Percentiles rank a stretch among this genome's conserved stretches.
Conservation (phyloP, 2,113 vertebrate species). For the Montifringilla adamsi region DNA sequence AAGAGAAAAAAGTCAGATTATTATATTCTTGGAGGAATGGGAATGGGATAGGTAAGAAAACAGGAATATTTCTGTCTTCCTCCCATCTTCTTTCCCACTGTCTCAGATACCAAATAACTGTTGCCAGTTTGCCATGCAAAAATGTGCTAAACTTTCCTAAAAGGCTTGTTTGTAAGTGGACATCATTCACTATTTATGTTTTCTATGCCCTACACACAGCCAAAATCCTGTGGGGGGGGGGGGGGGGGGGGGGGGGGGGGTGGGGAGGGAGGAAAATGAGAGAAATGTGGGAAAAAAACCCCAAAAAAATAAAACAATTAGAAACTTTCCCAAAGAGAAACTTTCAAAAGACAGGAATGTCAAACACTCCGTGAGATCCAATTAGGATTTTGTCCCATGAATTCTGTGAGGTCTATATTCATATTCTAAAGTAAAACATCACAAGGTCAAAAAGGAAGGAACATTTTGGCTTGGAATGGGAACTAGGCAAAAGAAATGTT, state of each 20-base stretch:
- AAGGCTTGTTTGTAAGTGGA: neutral
- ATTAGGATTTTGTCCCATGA: neutral
- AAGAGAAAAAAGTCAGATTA: neutral
- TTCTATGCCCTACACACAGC: neutral
- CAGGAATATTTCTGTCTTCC: neutral
- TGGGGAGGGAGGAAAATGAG: accelerated
- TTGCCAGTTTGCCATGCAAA: neutral
- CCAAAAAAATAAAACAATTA: neutral
- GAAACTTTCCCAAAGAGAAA: neutral
- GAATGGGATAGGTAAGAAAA: neutral
- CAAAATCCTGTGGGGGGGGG: accelerated
- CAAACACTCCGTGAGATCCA: accelerated
- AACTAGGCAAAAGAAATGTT: neutral
- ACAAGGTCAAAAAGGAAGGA: neutral
- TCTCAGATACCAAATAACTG: neutral
- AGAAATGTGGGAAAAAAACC: accelerated
- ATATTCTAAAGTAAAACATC: neutral
- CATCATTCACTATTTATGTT: neutral
- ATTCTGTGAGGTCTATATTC: neutral
- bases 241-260: accelerated
- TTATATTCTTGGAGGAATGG: neutral
- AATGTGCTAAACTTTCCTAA: neutral
- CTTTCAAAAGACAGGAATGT: neutral
- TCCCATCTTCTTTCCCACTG: neutral
- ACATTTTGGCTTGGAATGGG: neutral